Evolutionary conservation across 1,140 invertebrate species (phyloP).

Genomic region (Lerema accius): DNA sequence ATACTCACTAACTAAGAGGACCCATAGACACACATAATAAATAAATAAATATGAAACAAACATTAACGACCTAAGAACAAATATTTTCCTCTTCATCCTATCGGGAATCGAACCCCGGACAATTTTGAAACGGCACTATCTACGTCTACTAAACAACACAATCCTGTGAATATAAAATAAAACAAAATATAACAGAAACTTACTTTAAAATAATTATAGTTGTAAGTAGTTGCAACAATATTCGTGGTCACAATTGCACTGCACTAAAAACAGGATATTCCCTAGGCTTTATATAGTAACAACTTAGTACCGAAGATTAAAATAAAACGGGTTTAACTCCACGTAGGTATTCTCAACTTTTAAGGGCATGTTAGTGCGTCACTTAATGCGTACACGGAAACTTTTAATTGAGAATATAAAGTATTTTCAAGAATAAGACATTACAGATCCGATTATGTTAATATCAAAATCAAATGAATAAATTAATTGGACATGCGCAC

Average conservation of each 20-base stretch:
- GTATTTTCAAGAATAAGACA: conserved; percentile 17
- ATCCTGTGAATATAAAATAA: no score
- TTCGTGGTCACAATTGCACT: conserved; percentile 8
- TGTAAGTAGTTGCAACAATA: background rate
- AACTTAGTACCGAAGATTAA: conserved; percentile 11
- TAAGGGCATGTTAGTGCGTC: conserved; percentile 7
- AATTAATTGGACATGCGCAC: no score
- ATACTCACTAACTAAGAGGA: no score
- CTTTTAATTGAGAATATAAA: background rate
- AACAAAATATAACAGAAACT: background rate
- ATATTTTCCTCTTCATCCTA: no score
- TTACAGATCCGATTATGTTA: background rate
- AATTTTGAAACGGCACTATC: no score
- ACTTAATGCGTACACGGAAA: conserved; percentile 4
- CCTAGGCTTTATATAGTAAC: conserved; percentile 28
- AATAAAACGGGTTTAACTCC: conserved; percentile 20
- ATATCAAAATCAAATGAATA: no score
- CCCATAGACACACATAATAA: no score
- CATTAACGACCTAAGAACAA: no score
- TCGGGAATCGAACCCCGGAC: no score
- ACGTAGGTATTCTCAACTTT: conserved; percentile 1
- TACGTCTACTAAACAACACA: no score
- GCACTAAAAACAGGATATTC: conserved; percentile 9
- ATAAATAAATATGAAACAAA: no score
- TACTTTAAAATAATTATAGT: conserved; percentile 3